Percentiles rank a stretch among this genome's conserved stretches.
Evolutionary conservation across 2,113 vertebrate species (phyloP).

Genomic region (Bufo bufo): DNA sequence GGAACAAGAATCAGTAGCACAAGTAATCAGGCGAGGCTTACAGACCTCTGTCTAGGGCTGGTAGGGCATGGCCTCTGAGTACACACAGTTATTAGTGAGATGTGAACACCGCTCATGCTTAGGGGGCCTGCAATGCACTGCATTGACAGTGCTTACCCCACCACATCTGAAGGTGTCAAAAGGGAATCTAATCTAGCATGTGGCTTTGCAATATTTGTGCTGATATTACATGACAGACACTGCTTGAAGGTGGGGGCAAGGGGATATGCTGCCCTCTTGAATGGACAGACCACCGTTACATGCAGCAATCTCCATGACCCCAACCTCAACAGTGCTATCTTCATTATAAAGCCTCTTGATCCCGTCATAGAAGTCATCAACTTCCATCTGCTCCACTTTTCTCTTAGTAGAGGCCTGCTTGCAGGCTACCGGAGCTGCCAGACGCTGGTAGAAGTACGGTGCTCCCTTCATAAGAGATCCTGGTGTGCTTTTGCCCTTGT

Average conservation of each 20-base stretch:
- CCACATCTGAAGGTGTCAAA: slow-evolving; percentile 13
- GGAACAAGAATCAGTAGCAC: slow-evolving; percentile 75
- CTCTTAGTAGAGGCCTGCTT: slow-evolving; percentile 88
- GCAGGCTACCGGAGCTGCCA: slow-evolving; percentile 71
- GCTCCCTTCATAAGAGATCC: slow-evolving; percentile 73
- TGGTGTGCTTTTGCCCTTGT: slow-evolving; percentile 75
- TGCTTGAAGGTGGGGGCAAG: slow-evolving; percentile 91
- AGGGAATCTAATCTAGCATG: slow-evolving; percentile 42
- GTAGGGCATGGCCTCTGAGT: slow-evolving; percentile 65
- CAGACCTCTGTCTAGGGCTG: slow-evolving; percentile 77
- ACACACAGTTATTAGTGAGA: slow-evolving; percentile 44
- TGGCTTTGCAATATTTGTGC: not conserved
- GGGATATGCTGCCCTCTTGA: slow-evolving; percentile 80
- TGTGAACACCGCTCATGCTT: slow-evolving; percentile 37
- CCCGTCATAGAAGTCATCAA: slow-evolving; percentile 94
- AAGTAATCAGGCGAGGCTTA: slow-evolving; percentile 64
- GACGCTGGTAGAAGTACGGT: slow-evolving; percentile 68
- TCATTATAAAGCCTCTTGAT: slow-evolving; percentile 98
- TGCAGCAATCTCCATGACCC: slow-evolving; percentile 67
- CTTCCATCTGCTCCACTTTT: slow-evolving; percentile 97
- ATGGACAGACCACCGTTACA: slow-evolving; percentile 71
- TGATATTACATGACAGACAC: slow-evolving; percentile 80
- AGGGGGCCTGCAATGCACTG: slow-evolving; percentile 38
- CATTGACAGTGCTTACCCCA: slow-evolving; percentile 16
- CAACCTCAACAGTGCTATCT: slow-evolving; percentile 76